Conservation (phyloP, 2,113 vertebrate genomes). For the Seriola rivoliana region DNA sequence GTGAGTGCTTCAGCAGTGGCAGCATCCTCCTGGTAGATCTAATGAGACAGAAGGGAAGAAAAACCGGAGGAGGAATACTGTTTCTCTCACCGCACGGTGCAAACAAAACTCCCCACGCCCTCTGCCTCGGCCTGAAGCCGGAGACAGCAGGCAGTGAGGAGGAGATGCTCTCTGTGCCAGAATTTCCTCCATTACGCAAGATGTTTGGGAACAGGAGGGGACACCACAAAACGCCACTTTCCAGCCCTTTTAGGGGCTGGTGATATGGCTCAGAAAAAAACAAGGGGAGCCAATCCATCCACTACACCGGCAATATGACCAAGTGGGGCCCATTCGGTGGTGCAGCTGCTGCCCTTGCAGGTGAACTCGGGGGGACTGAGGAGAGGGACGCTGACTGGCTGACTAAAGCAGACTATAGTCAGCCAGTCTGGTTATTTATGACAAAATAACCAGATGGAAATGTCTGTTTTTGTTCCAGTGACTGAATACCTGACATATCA, state of each 20-base stretch:
- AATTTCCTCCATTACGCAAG: conserved; percentile 56
- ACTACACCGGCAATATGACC: conserved; percentile 35
- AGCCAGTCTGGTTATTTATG: no score
- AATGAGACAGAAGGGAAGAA: conserved; percentile 62
- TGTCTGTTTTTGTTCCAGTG: not conserved
- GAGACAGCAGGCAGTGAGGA: conserved; percentile 35
- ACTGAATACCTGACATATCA: no score
- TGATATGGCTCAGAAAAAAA: conserved; percentile 9
- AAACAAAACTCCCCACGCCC: conserved; percentile 43
- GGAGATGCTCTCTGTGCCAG: conserved; percentile 30
- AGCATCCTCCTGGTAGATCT: conserved; percentile 53
- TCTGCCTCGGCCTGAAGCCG: conserved; percentile 25
- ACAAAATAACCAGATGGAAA: no score
- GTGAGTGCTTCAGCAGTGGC: conserved; percentile 16
- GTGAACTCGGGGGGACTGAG: conserved; percentile 19
- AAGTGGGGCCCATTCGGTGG: conserved; percentile 43
- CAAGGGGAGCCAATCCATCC: conserved; percentile 30
- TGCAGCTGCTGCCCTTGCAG: conserved; percentile 38
- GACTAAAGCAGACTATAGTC: no score
- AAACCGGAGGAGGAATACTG: conserved; percentile 48
- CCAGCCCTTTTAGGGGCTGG: conserved; percentile 6
- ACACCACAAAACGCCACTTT: conserved; percentile 48
- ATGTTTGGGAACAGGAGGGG: conserved; percentile 52
- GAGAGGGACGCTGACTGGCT: not conserved
- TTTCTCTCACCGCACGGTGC: conserved; percentile 35